A percentile compares a stretch with the other conserved stretches of the same genome.
Evolutionary conservation across 2,797 vertebrate genomes (phyloP).

Genomic region (Orestias chungarensis): DNA sequence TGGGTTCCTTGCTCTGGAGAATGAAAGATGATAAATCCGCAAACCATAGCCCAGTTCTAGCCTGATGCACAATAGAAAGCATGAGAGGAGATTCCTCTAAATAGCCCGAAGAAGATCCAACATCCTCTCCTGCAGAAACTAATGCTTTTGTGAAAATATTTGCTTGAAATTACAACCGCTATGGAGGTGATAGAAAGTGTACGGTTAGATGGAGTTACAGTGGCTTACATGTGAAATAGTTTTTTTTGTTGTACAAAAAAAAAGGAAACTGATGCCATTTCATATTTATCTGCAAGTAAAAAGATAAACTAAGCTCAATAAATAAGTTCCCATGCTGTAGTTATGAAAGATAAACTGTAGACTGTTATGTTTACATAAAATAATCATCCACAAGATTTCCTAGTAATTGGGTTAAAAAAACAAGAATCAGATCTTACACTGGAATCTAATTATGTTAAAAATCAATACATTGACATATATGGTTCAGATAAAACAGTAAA

Average conservation of each 20-base stretch:
- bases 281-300: slow-evolving; percentile 59
- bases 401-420: background rate
- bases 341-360: slow-evolving; percentile 12
- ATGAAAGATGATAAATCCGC: slow-evolving; percentile 56
- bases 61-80: slow-evolving; percentile 38
- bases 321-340: slow-evolving; percentile 28
- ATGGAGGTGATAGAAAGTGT: slow-evolving; percentile 44
- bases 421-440: background rate
- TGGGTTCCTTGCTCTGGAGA: slow-evolving; percentile 47
- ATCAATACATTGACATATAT: background rate
- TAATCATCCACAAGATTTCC: background rate
- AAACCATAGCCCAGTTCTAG: slow-evolving; percentile 50
- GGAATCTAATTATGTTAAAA: background rate
- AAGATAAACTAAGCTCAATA: slow-evolving; percentile 42
- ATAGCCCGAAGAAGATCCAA: slow-evolving; percentile 29
- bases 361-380: background rate
- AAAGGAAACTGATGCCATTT: slow-evolving; percentile 53
- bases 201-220: slow-evolving; percentile 28
- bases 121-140: slow-evolving; percentile 33
- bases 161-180: slow-evolving; percentile 44
- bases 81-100: slow-evolving; percentile 45
- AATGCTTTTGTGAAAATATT: slow-evolving; percentile 45
- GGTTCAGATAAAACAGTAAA: background rate
- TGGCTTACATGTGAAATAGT: slow-evolving; percentile 46
- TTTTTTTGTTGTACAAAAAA: slow-evolving; percentile 48